phyloP scores from a whole-genome alignment of 2,888 invertebrate species.

The Prosopocoilus inquinatus region DNA sequence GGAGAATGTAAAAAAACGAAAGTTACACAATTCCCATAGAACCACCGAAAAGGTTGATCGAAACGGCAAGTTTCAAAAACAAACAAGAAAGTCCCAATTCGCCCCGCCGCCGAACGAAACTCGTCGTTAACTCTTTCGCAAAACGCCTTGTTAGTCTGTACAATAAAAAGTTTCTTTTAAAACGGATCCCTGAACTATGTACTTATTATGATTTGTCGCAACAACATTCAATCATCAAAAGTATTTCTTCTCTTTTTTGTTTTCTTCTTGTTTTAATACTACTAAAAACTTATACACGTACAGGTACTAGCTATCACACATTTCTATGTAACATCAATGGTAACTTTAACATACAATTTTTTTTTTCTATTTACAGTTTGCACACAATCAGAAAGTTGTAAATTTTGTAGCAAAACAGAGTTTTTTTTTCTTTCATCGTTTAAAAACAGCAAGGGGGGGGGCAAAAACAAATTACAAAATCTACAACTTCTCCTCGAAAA shows the following conservation, averaged over 20 bases:
- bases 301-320: constrained; percentile 44
- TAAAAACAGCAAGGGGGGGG: constrained; percentile 6
- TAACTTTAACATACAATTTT: constrained; percentile 31
- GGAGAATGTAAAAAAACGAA: not conserved
- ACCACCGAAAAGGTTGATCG: not conserved
- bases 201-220: no score
- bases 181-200: no score
- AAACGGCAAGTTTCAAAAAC: no score
- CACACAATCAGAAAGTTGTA: constrained; percentile 21
- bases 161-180: no score
- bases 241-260: not conserved
- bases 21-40: not conserved
- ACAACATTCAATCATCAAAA: no score
- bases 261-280: constrained; percentile 13
- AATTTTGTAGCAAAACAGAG: constrained; percentile 27
- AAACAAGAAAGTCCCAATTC: not conserved
- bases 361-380: constrained; percentile 28
- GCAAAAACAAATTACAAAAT: constrained; percentile 32
- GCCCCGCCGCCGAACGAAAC: not conserved
- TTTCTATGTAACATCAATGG: constrained; percentile 37
- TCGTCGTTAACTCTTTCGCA: not conserved
- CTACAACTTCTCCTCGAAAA: constrained; percentile 29
- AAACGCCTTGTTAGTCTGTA: no score
- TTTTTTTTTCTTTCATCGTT: not conserved
- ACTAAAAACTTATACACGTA: constrained; percentile 22